These are phyloP conservation scores for Dicerorhinus sumatrensis DNA, from an alignment of 2,113 vertebrate species.

Conservation along the genomic window DNA sequence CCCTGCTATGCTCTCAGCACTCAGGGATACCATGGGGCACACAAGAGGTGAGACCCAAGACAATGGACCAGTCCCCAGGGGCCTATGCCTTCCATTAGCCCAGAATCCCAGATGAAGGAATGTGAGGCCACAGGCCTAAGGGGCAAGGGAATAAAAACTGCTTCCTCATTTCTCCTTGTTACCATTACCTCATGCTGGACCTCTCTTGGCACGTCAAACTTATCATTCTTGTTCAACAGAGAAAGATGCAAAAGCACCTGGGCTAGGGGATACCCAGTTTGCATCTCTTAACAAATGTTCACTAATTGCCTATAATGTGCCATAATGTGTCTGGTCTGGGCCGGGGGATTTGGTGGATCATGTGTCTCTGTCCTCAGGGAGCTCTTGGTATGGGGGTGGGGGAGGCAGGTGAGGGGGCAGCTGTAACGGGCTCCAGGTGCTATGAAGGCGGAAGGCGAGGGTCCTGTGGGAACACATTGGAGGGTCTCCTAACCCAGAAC, in stretches of 20 bases:
- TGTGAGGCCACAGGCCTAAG: not conserved
- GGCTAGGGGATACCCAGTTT: not conserved
- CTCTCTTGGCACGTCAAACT: not conserved
- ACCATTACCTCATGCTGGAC: not conserved
- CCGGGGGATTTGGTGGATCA: not conserved
- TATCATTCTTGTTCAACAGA: slow-evolving; percentile 46
- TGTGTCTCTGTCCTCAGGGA: not conserved
- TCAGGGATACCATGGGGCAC: slow-evolving; percentile 1
- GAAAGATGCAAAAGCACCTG: not conserved
- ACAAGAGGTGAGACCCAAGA: not conserved
- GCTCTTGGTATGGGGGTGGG: not conserved
- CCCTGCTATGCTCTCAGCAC: not conserved
- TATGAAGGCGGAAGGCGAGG: not conserved
- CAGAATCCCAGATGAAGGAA: slow-evolving; percentile 47
- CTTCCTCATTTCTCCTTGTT: slow-evolving; percentile 52
- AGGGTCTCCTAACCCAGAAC: not conserved
- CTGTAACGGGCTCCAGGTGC: not conserved
- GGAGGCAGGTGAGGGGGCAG: not conserved
- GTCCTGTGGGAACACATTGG: not conserved
- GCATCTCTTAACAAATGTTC: slow-evolving; percentile 26
- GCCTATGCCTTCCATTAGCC: slow-evolving; percentile 47
- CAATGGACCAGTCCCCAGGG: not conserved
- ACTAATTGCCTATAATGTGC: not conserved
- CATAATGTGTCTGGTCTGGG: not conserved
- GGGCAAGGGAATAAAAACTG: slow-evolving; percentile 10